Evolutionary conservation across 2,113 vertebrate species (phyloP), one percentile per base, ranked within the genome.

Genomic region (Bambusicola thoracicus): DNA sequence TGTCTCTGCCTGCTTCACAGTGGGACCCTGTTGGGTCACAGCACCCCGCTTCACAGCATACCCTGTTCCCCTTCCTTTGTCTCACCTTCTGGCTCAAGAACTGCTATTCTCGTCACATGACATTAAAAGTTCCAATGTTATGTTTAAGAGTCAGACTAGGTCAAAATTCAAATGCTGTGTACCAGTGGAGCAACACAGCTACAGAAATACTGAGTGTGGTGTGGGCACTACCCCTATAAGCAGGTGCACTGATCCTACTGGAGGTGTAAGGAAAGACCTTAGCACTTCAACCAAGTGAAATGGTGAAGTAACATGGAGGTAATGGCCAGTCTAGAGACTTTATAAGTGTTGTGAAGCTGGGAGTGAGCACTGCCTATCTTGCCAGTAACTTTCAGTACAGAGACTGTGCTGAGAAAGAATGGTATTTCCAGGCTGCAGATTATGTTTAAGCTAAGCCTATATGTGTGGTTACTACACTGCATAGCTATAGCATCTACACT

Each of bases 241-340:
- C 24, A 67, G 32, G 16, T 62, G n/a, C 27, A 27, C 40, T 38
- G 40, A 32, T 36, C 19, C 44, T 66, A 8, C 25, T 13, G 61
- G 21, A 48, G 38, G 49, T 8, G 2, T 55, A 55, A 49, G 38
- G 15, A 38, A 13, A 80, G 21, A 70, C n/a, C 30, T 75, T 25
- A 53, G 24, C 65, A 44, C 51, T 58, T 89, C 46, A 55, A 8
- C 30, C 10, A 70, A 67, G 81, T 1, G 1, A 76, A 67, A 59
- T 17, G 16, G 30, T 81, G 18, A 81, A 61, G 30, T 19, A 48
- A 43, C 0, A 0, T 0, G 1, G 14, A 12, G 20, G 32, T 81
- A 27, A 25, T 77, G 69, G 24, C 58, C 58, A 55, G 44, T 43
- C 21, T 13, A 53, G 41, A 76, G 43, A 76, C 38, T 30, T 58